Percentiles rank a stretch among this genome's conserved stretches.
Evolutionary conservation across 2,113 vertebrate species (phyloP).

Genomic region (Dunckerocampus dactyliophorus): DNA sequence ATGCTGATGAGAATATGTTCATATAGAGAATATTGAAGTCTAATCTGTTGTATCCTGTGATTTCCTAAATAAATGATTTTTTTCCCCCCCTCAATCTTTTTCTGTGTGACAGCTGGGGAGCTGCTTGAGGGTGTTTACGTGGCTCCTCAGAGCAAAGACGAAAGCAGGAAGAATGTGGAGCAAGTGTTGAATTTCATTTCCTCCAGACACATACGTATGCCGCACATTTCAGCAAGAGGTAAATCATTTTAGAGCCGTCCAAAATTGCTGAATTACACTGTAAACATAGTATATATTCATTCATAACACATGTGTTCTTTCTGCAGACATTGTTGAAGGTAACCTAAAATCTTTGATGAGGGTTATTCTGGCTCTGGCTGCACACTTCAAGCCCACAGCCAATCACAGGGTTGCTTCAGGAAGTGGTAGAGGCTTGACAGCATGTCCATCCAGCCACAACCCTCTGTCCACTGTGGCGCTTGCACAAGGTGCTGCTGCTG

Average conservation of each 20-base stretch:
- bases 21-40: neutral
- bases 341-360: conserved; percentile 97
- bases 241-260: neutral
- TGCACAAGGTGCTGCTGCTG: conserved; percentile 83
- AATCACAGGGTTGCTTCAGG: conserved; percentile 56
- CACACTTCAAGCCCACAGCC: conserved; percentile 89
- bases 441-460: conserved; percentile 65
- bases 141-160: conserved; percentile 80
- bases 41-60: neutral
- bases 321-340: conserved; percentile 89
- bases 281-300: neutral
- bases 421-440: conserved; percentile 47
- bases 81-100: neutral
- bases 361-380: conserved; percentile 90
- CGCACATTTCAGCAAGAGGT: conserved; percentile 94
- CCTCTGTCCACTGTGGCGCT: conserved; percentile 83
- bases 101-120: conserved; percentile 80
- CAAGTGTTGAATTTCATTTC: conserved; percentile 90
- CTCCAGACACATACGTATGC: conserved; percentile 92
- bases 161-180: conserved; percentile 91
- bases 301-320: neutral
- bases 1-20: neutral
- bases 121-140: conserved; percentile 77
- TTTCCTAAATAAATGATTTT: neutral
- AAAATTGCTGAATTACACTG: neutral